Percentiles rank a stretch among this genome's conserved stretches.
Evolutionary conservation across 2,113 vertebrate species (phyloP).

Genomic region (Pelvicachromis taeniatus): DNA sequence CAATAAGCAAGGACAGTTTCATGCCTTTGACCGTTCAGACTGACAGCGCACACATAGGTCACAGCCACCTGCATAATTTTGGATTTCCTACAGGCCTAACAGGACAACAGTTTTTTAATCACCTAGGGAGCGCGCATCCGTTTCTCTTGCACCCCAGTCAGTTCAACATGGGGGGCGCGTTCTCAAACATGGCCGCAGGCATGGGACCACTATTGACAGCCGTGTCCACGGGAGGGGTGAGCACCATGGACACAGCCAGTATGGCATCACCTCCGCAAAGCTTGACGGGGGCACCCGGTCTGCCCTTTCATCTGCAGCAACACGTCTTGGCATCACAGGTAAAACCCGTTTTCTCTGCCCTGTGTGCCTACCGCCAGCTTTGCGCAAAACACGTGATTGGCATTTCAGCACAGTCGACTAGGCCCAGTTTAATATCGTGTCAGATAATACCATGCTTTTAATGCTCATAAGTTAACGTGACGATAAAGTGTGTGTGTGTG

Average conservation of each 20-base stretch:
- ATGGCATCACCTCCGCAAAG: slow-evolving; percentile 86
- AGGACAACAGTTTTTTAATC: slow-evolving; percentile 93
- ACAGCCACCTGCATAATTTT: slow-evolving; percentile 85
- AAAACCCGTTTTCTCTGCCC: slow-evolving; percentile 54
- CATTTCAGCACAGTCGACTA: neutral
- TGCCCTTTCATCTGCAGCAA: slow-evolving; percentile 96
- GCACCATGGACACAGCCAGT: slow-evolving; percentile 82
- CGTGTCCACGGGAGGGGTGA: slow-evolving; percentile 85
- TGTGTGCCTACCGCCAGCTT: neutral
- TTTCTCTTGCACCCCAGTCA: slow-evolving; percentile 93
- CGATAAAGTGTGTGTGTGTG: neutral
- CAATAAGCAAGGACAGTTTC: slow-evolving; percentile 83
- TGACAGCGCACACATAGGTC: slow-evolving; percentile 83
- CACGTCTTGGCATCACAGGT: slow-evolving; percentile 97
- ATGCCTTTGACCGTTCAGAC: slow-evolving; percentile 88
- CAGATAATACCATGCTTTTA: neutral
- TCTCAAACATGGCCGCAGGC: slow-evolving; percentile 91
- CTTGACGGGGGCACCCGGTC: slow-evolving; percentile 79
- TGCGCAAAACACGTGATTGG: neutral
- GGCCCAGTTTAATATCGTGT: neutral
- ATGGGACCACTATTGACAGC: slow-evolving; percentile 92
- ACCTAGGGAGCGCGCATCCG: slow-evolving; percentile 84
- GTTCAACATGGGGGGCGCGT: slow-evolving; percentile 94
- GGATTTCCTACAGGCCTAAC: slow-evolving; percentile 87
- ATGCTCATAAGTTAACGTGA: neutral